Evolutionary conservation across 2,888 invertebrate species (phyloP).

Genomic region (Aphelenchoides bicaudatus): DNA sequence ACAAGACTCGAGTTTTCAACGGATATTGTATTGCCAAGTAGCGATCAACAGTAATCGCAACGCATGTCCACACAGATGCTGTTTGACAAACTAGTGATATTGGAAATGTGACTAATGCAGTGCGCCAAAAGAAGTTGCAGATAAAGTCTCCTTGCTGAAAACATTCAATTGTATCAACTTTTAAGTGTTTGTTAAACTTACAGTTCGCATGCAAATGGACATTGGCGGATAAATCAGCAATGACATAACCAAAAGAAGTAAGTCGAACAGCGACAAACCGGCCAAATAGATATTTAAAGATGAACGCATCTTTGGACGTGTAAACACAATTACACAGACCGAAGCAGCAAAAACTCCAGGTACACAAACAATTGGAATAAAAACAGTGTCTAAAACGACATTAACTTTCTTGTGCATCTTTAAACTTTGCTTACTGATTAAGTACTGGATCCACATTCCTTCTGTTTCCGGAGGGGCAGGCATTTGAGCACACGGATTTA

Average conservation of each 20-base stretch:
- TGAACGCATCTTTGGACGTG: constrained; percentile 55
- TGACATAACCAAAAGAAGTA: constrained; percentile 49
- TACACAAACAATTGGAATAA: constrained; percentile 44
- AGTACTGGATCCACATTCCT: too few species aligned
- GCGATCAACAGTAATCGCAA: constrained; percentile 56
- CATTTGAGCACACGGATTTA: too few species aligned
- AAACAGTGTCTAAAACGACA: too few species aligned
- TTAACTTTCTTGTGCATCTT: too few species aligned
- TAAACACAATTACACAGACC: constrained; percentile 49
- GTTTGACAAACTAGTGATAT: constrained; percentile 52
- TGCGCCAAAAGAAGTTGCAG: constrained; percentile 55
- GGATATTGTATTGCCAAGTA: constrained; percentile 55
- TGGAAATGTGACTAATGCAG: constrained; percentile 49
- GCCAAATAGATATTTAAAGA: constrained; percentile 59
- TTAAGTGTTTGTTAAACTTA: constrained; percentile 15
- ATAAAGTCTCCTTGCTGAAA: too few species aligned
- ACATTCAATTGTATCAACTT: background rate
- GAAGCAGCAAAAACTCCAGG: constrained; percentile 45
- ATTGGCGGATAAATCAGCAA: constrained; percentile 52
- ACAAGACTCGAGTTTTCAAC: constrained; percentile 51
- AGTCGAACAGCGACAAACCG: constrained; percentile 56
- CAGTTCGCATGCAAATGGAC: constrained; percentile 35
- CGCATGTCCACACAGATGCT: constrained; percentile 56
- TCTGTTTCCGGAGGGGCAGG: too few species aligned
- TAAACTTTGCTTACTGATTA: too few species aligned